phyloP scores from a whole-genome alignment of 2,888 invertebrate genomes.

The Drosophila emarginata region DNA sequence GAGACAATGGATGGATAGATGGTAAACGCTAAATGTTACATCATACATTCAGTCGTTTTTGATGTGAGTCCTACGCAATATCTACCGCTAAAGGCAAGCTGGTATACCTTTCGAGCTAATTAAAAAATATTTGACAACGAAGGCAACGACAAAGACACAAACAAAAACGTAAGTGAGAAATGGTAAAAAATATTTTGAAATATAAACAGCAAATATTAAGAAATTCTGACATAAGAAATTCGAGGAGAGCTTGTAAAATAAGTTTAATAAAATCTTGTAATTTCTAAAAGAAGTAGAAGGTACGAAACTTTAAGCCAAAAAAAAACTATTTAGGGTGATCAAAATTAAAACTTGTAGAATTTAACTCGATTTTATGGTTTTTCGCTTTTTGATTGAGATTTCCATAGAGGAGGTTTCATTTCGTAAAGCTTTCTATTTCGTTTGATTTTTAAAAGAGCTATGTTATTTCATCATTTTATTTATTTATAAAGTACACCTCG shows the following conservation, averaged over 20 bases:
- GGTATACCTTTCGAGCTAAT: slow-evolving; percentile 32
- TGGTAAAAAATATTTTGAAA: background rate
- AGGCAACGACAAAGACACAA: slow-evolving; percentile 10
- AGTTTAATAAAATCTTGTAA: too few relatives aligned
- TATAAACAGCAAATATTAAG: background rate
- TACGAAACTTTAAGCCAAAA: too few relatives aligned
- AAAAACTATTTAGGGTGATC: too few relatives aligned
- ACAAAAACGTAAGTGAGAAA: slow-evolving; percentile 17
- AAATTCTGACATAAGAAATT: background rate
- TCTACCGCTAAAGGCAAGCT: background rate
- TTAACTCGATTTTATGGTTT: too few relatives aligned
- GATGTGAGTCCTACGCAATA: slow-evolving; percentile 21
- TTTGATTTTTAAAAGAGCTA: too few relatives aligned
- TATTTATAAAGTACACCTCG: background rate
- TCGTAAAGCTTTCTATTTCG: too few relatives aligned
- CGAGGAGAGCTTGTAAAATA: background rate
- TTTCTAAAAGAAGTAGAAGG: too few relatives aligned
- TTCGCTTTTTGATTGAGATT: too few relatives aligned
- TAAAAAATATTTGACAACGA: slow-evolving; percentile 33
- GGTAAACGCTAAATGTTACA: slow-evolving; percentile 7
- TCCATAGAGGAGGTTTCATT: too few relatives aligned
- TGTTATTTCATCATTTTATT: too few relatives aligned
- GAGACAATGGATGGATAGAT: slow-evolving; percentile 10
- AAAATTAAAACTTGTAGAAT: too few relatives aligned
- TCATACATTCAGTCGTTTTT: slow-evolving; percentile 1